Percentiles rank a stretch among this genome's conserved stretches.
These are phyloP conservation scores for Nasonia oneida DNA, from an alignment of 2,888 invertebrate genomes.

Conservation along the genomic window DNA sequence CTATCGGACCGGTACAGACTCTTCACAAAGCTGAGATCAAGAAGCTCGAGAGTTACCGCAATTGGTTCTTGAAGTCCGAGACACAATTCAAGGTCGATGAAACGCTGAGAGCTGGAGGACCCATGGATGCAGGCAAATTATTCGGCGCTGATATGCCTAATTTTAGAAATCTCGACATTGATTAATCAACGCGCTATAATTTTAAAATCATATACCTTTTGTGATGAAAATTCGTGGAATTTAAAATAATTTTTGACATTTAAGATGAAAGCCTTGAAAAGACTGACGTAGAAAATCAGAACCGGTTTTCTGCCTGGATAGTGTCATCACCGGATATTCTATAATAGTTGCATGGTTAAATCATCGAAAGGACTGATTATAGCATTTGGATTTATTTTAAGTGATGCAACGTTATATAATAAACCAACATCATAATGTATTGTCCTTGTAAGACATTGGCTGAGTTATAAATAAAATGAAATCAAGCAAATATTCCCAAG, in stretches of 20 bases:
- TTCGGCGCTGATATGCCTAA: background rate
- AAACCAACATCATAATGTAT: background rate
- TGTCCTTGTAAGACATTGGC: too few species aligned
- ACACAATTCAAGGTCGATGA: slow-evolving; percentile 82
- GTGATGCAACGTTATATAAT: too few species aligned
- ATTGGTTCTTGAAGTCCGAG: slow-evolving; percentile 79
- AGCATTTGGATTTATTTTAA: too few species aligned
- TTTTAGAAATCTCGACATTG: background rate
- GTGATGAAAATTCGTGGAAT: background rate
- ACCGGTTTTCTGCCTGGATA: slow-evolving; percentile 36
- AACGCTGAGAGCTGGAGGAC: slow-evolving; percentile 80
- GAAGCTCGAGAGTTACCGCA: slow-evolving; percentile 73
- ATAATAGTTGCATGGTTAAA: background rate
- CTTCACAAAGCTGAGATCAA: slow-evolving; percentile 70
- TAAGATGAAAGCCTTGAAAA: background rate
- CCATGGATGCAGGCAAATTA: background rate
- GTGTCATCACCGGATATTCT: slow-evolving; percentile 33
- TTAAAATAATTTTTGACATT: slow-evolving; percentile 67
- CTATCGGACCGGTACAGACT: slow-evolving; percentile 78
- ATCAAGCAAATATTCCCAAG: background rate
- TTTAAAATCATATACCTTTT: too few species aligned
- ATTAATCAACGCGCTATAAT: background rate
- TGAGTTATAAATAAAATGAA: background rate
- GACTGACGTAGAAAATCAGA: background rate
- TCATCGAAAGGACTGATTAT: too few species aligned